Conservation (phyloP, 2,888 invertebrate genomes). For the Chaitophorus viminalis region DNA sequence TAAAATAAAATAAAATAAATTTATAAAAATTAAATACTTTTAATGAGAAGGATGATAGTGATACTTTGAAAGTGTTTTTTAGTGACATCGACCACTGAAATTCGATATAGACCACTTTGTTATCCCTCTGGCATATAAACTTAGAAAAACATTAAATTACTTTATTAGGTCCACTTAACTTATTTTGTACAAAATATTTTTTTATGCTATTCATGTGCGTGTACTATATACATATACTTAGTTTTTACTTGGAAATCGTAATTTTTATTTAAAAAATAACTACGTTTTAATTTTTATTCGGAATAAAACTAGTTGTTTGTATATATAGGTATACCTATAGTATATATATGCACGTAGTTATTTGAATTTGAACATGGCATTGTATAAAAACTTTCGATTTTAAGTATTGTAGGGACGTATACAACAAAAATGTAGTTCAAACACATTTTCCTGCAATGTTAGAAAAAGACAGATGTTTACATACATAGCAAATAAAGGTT, state of each 20-base stretch:
- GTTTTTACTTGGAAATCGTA: not conserved
- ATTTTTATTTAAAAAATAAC: not conserved
- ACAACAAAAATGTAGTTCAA: constrained; percentile 34
- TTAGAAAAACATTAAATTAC: no score
- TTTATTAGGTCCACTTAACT: no score
- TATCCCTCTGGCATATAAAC: no score
- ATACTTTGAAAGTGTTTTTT: no score
- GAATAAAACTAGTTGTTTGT: not conserved
- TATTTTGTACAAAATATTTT: no score
- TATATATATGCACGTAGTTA: not conserved
- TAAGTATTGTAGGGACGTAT: constrained; percentile 14
- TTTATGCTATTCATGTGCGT: no score
- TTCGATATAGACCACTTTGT: no score
- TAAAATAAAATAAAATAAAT: no score
- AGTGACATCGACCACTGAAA: no score
- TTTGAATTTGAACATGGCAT: not conserved
- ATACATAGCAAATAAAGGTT: constrained; percentile 33
- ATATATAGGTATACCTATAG: no score
- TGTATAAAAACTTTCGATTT: constrained; percentile 19
- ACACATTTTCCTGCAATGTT: constrained; percentile 31
- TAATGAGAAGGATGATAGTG: no score
- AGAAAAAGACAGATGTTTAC: constrained; percentile 45
- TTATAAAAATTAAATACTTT: no score
- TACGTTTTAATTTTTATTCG: not conserved
- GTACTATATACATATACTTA: not conserved